Base-by-base conservation (phyloP, 2,113 vertebrate species). In the Prinia subflava region DNA sequence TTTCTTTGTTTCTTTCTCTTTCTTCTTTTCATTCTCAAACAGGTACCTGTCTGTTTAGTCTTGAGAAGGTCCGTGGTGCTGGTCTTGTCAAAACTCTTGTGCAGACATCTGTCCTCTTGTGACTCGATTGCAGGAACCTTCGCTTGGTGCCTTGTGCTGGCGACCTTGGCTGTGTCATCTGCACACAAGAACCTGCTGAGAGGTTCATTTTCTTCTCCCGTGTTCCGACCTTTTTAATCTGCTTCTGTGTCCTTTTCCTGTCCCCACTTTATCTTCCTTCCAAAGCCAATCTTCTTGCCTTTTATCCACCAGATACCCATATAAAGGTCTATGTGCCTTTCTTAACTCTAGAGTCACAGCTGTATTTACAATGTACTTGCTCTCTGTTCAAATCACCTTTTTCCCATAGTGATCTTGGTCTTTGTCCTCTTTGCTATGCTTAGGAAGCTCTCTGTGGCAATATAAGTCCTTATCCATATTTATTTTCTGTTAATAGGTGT, bases 201-300 rank as follows among this genome's bases (percentile, higher is more conserved):
- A 83, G 76, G 92, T 97, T 96, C 64, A 10, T 85, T 87, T 93
- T 91, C 76, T 76, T 88, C 63, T 92, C 63, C 41, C 10, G 1
- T 75, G 25, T 95, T 95, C 63, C 90, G 78, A 85, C 59, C 75
- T 92, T 89, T 96, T 93, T 21, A 74, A 55, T 80, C 75, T 92
- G 52, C 64, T 70, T 70, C 63, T 78, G 20, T 70, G 82, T 94
- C 71, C 75, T 94, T 93, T 86, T 63, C 73, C 64, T 47, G 11
- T 87, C 93, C 35, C 46, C 15, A 21, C 82, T 92, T 91, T 79
- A 41, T 87, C 70, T 87, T 93, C 93, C 89, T 97, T 96, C 96
- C 94, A 96, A 97, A 95, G 33, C 67, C 55, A 77, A n/a, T 92
- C 71, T 85, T 85, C 57, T 74, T 94, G 62, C 63, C 50, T 86